Evolutionary conservation across 2,888 invertebrate species (phyloP).

Genomic region (Brenthis ino): DNA sequence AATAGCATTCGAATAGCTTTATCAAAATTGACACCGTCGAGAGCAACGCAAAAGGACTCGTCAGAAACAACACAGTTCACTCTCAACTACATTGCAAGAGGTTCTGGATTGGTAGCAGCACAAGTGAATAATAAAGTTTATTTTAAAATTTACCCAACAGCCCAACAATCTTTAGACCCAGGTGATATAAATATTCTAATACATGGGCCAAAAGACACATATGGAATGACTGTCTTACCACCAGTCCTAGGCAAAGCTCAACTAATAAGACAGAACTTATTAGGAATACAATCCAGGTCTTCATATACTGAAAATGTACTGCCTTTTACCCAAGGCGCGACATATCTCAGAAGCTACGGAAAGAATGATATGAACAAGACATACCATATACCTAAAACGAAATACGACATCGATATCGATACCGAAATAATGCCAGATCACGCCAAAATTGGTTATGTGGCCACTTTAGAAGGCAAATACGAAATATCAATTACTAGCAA

Average conservation of each 20-base stretch:
- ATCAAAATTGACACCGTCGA: slow-evolving; percentile 67
- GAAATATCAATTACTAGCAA: slow-evolving; percentile 81
- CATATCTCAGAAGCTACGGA: slow-evolving; percentile 71
- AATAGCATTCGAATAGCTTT: slow-evolving; percentile 74
- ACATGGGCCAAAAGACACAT: slow-evolving; percentile 73
- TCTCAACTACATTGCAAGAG: slow-evolving; percentile 81
- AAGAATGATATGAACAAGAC: slow-evolving; percentile 75
- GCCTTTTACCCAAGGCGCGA: slow-evolving; percentile 72
- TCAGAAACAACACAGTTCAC: slow-evolving; percentile 68
- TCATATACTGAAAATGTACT: slow-evolving; percentile 66
- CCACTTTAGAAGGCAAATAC: slow-evolving; percentile 79
- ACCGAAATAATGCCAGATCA: slow-evolving; percentile 72
- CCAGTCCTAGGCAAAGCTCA: slow-evolving; percentile 76
- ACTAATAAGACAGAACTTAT: slow-evolving; percentile 68
- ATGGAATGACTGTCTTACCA: slow-evolving; percentile 70
- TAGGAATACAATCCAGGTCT: slow-evolving; percentile 66
- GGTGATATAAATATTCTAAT: slow-evolving; percentile 76
- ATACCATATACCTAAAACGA: slow-evolving; percentile 73
- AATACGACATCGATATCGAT: slow-evolving; percentile 78
- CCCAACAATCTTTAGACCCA: slow-evolving; percentile 74
- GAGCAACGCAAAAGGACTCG: slow-evolving; percentile 63
- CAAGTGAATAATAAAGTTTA: slow-evolving; percentile 79
- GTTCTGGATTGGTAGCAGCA: slow-evolving; percentile 83
- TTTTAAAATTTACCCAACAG: slow-evolving; percentile 83
- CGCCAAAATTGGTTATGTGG: slow-evolving; percentile 77